Conservation (phyloP, 2,113 vertebrate genomes). For the Aegotheles bennettii region DNA sequence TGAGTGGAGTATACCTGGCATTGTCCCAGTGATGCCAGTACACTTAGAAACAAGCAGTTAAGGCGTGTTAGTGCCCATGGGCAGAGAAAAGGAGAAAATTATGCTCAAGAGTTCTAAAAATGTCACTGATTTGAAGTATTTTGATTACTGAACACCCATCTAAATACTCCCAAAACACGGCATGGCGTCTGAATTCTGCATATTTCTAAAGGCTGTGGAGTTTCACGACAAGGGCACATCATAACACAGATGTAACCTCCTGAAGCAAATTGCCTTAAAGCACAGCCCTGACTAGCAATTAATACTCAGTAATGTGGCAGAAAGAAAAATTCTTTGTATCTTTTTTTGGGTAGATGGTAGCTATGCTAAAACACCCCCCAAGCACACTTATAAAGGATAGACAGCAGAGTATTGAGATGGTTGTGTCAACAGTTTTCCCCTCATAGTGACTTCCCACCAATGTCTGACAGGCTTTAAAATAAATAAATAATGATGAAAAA, state of each 20-base stretch:
- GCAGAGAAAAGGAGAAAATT: not conserved
- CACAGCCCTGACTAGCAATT: not conserved
- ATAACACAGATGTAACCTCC: not conserved
- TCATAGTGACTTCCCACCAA: not conserved
- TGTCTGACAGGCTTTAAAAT: not conserved
- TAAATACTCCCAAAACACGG: not conserved
- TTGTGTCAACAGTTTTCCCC: not conserved
- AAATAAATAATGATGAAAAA: not conserved
- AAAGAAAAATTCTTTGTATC: not conserved
- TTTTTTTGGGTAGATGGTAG: not conserved
- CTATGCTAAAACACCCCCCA: not conserved
- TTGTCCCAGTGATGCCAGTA: not conserved
- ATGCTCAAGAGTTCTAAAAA: not conserved
- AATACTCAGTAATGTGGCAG: not conserved
- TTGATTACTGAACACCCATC: not conserved
- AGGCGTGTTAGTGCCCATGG: accelerated
- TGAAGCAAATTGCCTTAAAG: not conserved
- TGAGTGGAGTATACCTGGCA: not conserved
- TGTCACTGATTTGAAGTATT: not conserved
- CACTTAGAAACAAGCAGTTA: not conserved
- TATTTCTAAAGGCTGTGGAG: not conserved
- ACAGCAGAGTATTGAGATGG: not conserved
- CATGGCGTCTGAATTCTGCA: not conserved
- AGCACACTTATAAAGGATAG: not conserved
- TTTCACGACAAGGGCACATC: not conserved